These are phyloP conservation scores for Pseudoatta argentina DNA, from an alignment of 1,140 invertebrate genomes.

Conservation along the genomic window DNA sequence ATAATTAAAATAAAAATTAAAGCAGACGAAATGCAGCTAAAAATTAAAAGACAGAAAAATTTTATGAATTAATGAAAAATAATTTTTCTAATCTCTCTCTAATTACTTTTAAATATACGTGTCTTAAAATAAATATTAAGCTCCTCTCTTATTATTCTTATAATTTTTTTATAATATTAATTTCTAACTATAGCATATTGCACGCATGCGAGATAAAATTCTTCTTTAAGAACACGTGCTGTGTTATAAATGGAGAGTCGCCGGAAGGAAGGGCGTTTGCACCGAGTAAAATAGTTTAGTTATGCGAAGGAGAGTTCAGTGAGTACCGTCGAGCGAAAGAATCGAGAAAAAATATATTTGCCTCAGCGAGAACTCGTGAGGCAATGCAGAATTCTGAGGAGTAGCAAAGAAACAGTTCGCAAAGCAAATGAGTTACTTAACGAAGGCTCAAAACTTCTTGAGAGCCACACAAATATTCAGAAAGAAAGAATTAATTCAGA, in stretches of 20 bases:
- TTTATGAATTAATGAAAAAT: not conserved
- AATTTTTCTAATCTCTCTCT: not conserved
- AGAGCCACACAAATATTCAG: slow-evolving; percentile 21
- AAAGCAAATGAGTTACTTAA: slow-evolving; percentile 62
- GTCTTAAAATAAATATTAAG: not conserved
- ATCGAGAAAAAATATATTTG: slow-evolving; percentile 54
- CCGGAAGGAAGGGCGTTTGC: slow-evolving; percentile 44
- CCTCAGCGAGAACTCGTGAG: slow-evolving; percentile 18
- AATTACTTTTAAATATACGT: not conserved
- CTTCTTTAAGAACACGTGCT: slow-evolving; percentile 36
- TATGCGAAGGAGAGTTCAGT: slow-evolving; percentile 39
- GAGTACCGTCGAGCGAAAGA: not conserved
- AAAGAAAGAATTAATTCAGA: slow-evolving; percentile 24
- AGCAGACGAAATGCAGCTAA: not conserved
- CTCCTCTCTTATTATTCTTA: not conserved
- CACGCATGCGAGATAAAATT: slow-evolving; percentile 6
- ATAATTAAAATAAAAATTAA: not conserved
- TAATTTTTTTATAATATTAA: slow-evolving; percentile 8
- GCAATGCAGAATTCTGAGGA: slow-evolving; percentile 44
- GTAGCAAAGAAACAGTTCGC: slow-evolving; percentile 37
- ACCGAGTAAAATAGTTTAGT: slow-evolving; percentile 53
- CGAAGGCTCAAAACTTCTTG: slow-evolving; percentile 31
- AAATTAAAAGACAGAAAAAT: not conserved
- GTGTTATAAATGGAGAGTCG: slow-evolving; percentile 47
- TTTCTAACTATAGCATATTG: slow-evolving; percentile 29